These are phyloP conservation scores for Sthenelais limicola DNA, from an alignment of 2,888 invertebrate genomes.

Conservation along the genomic window DNA sequence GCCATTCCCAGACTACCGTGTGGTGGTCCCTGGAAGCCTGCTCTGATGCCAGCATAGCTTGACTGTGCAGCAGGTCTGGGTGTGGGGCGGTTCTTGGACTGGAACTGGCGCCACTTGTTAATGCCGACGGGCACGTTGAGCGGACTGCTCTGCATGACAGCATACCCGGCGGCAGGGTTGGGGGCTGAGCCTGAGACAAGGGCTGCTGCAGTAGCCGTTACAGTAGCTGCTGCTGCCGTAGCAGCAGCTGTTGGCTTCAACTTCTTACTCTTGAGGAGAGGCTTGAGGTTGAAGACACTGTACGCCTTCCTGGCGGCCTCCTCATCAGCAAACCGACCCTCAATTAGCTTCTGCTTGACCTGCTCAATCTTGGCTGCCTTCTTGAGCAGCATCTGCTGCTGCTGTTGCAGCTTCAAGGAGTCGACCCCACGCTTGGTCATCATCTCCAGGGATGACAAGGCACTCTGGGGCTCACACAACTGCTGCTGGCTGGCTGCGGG, in stretches of 20 bases:
- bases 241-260: not conserved
- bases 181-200: not conserved
- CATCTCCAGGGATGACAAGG: constrained; percentile 17
- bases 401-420: too few relatives aligned
- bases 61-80: too few relatives aligned
- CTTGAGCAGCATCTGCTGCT: too few relatives aligned
- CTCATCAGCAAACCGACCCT: constrained; percentile 16
- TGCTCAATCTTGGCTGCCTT: not conserved
- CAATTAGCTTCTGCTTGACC: not conserved
- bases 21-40: not conserved
- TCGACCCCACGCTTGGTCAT: constrained; percentile 30
- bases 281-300: constrained; percentile 30
- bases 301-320: constrained; percentile 33
- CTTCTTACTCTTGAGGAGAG: not conserved
- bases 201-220: not conserved
- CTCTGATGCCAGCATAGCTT: not conserved
- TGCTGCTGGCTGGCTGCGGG: too few relatives aligned
- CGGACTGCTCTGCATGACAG: too few relatives aligned
- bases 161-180: constrained; percentile 21
- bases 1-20: constrained; percentile 13
- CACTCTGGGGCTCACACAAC: too few relatives aligned
- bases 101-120: too few relatives aligned
- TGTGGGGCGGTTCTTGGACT: not conserved
- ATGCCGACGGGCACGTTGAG: too few relatives aligned
- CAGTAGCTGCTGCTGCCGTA: too few relatives aligned